Conservation (phyloP, 2,888 invertebrate genomes). For the Palloptera scutellata region DNA sequence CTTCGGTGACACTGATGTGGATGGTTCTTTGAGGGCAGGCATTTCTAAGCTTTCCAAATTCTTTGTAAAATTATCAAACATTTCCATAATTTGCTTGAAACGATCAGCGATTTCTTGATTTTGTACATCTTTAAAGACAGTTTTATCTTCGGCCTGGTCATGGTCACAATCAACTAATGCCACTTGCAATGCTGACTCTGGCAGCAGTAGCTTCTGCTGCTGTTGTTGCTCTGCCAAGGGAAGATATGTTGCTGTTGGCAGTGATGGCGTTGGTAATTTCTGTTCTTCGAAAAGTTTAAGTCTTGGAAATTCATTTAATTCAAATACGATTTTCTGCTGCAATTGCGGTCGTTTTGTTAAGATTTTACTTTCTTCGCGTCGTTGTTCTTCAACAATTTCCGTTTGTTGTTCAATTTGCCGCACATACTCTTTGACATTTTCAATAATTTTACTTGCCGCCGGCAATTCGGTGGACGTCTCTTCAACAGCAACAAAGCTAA, state of each 20-base stretch:
- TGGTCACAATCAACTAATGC: background rate
- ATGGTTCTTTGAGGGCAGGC: constrained; percentile 4
- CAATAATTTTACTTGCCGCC: constrained; percentile 12
- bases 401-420: constrained; percentile 14
- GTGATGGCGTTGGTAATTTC: no score
- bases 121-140: constrained; percentile 13
- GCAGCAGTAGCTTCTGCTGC: background rate
- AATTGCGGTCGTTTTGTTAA: background rate
- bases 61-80: constrained; percentile 48
- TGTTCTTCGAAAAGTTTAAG: background rate
- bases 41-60: constrained; percentile 48
- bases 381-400: background rate
- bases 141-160: background rate
- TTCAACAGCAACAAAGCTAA: constrained; percentile 27
- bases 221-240: background rate
- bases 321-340: background rate
- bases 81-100: constrained; percentile 44
- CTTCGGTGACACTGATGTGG: background rate
- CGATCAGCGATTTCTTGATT: constrained; percentile 40
- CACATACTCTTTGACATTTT: constrained; percentile 21
- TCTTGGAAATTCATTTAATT: background rate
- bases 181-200: background rate
- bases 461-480: background rate
- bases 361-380: background rate
- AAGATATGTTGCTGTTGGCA: background rate